Evolutionary conservation across 1,140 invertebrate genomes (phyloP), one percentile per base, ranked within the genome.

Genomic region (Drosophila yakuba): DNA sequence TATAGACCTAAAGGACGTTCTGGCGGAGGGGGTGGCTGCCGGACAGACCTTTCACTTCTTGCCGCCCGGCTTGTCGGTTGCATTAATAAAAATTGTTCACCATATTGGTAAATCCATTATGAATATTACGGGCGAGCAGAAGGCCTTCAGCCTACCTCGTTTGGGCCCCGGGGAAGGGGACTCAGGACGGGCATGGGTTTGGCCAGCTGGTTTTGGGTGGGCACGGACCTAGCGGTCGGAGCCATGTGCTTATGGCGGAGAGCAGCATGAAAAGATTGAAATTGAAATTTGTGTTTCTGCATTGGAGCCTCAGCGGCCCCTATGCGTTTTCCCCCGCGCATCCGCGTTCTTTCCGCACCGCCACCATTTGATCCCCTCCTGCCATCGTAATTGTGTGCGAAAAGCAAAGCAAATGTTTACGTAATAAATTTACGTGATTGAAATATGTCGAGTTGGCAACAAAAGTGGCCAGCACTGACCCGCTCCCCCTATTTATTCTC

Each of bases 401-500:
- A 90, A 91, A 91, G 88, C 83, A 90, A 91, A 84, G 90, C 80
- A 91, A 91, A 91, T 91, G 85, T 91, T 91, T 90, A 88, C 90
- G 83, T 91, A 91, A 91, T 91, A 91, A 91, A 91, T 91, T 91
- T 91, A 91, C 90, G 90, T 91, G 90, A 91, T 91, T 91, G 90
- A 91, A 91, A 91, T 91, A 91, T 91, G 88, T 86, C 88, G 85
- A 90, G 85, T 90, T 90, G 85, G 85, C 85, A 84, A 88, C 80
- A 85, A 90, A 75, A 85, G 89, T 82, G 74, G 83, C 83, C 62
- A 77, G 55, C 61, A 57, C 77, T 55, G 68, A 48, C 64, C 51
- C 59, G 11, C 43, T 39, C 17, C 15, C 54, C 41, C 63, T 41
- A 0, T 17, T n/a, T 20, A 36, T 25, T 44, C 6, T 47, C 47